Conservation (phyloP, 2,797 vertebrate species). For the Stomatorhinus walkeri region DNA sequence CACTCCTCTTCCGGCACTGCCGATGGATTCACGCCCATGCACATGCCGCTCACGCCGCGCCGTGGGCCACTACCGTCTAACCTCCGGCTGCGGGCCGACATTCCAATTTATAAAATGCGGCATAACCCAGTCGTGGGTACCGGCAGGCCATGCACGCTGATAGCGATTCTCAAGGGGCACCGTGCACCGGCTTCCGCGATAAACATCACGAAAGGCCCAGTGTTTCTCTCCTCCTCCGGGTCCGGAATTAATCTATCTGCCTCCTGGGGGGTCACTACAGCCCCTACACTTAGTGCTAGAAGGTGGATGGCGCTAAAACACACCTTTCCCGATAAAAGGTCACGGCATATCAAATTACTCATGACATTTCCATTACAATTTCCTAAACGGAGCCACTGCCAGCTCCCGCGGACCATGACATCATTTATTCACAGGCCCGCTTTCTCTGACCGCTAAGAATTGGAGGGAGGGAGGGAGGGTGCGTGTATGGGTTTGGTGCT, state of each 20-base stretch:
- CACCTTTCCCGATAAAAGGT: constrained; percentile 50
- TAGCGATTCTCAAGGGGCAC: constrained; percentile 29
- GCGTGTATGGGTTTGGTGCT: background rate
- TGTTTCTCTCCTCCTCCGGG: background rate
- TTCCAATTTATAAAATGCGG: constrained; percentile 28
- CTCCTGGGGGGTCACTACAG: constrained; percentile 24
- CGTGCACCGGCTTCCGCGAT: background rate
- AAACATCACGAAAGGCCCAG: constrained; percentile 23
- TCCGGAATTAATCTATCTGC: background rate
- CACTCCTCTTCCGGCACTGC: background rate
- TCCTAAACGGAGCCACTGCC: constrained; percentile 41
- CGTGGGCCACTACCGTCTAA: background rate
- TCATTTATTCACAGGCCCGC: constrained; percentile 41
- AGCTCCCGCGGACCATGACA: constrained; percentile 37
- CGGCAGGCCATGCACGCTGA: constrained; percentile 27
- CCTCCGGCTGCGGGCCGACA: constrained; percentile 12
- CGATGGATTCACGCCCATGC: background rate
- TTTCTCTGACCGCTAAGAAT: background rate
- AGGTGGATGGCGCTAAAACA: constrained; percentile 33
- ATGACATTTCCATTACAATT: constrained; percentile 52
- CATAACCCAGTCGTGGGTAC: constrained; percentile 19
- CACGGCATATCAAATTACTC: constrained; percentile 53
- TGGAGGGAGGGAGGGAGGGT: background rate
- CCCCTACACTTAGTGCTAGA: constrained; percentile 2
- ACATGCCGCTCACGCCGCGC: background rate